phyloP scores from a whole-genome alignment of 2,113 vertebrate genomes.

The Haplotaxodon microlepis region DNA sequence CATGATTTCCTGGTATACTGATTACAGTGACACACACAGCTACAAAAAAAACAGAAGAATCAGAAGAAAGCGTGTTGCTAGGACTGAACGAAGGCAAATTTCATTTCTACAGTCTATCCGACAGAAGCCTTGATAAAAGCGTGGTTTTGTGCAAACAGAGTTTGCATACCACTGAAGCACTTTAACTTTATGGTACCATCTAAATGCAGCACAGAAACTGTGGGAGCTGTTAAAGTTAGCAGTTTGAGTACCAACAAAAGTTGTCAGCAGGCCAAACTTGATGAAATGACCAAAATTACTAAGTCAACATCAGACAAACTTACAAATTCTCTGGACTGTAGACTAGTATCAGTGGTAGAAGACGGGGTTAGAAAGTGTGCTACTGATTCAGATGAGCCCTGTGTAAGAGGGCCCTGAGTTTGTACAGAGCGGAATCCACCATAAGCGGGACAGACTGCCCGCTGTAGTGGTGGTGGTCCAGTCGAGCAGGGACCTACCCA shows the following conservation, averaged over 20 bases:
- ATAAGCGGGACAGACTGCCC: neutral
- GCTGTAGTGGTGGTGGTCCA: neutral
- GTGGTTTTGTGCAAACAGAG: neutral
- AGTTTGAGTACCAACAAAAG: neutral
- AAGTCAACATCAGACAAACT: neutral
- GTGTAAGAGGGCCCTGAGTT: neutral
- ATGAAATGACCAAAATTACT: neutral
- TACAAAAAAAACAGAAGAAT: neutral
- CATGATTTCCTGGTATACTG: neutral
- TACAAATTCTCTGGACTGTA: neutral
- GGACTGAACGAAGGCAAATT: neutral
- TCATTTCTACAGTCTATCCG: neutral
- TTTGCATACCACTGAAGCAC: neutral
- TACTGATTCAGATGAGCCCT: neutral
- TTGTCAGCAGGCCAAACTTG: neutral
- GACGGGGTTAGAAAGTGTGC: neutral
- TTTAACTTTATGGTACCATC: neutral
- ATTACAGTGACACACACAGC: fast-evolving
- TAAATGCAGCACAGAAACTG: neutral
- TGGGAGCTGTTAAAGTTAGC: neutral
- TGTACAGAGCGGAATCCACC: neutral
- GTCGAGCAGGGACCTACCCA: neutral
- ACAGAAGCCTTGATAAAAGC: neutral
- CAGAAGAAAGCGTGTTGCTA: neutral
- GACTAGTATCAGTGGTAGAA: neutral